A percentile compares a stretch with the other conserved stretches of the same genome.
Evolutionary conservation across 2,888 invertebrate genomes (phyloP).

Genomic region (Antitype chi): DNA sequence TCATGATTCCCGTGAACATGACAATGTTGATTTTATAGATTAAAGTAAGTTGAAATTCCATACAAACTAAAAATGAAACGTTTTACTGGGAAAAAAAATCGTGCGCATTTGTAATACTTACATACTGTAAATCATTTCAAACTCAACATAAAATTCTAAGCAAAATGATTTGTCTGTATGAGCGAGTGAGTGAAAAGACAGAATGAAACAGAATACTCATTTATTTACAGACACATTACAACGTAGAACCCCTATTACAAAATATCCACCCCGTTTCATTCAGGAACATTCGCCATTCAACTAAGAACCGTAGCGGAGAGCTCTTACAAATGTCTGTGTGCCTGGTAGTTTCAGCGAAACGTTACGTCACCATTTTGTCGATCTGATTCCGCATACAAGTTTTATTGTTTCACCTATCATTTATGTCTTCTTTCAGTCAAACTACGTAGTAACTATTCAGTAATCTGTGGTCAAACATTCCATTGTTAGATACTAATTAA

Average conservation of each 20-base stretch:
- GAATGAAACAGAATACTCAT: conserved; percentile 6
- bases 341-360: conserved; percentile 77
- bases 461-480: too few relatives aligned
- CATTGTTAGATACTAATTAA: neutral
- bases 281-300: conserved; percentile 28
- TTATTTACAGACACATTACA: conserved; percentile 25
- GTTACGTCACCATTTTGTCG: conserved; percentile 80
- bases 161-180: neutral
- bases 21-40: conserved; percentile 9
- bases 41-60: neutral
- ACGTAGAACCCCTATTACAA: conserved; percentile 26
- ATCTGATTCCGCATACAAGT: conserved; percentile 28
- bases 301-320: conserved; percentile 13
- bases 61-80: neutral
- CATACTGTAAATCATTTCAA: neutral
- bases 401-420: neutral
- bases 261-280: conserved; percentile 35
- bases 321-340: conserved; percentile 68
- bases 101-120: neutral
- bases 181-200: neutral
- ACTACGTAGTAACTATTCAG: too few relatives aligned
- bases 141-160: neutral
- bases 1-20: conserved; percentile 29
- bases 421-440: neutral
- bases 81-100: neutral